Base-by-base conservation (phyloP, 2,797 vertebrate species). In the Alca torda region DNA sequence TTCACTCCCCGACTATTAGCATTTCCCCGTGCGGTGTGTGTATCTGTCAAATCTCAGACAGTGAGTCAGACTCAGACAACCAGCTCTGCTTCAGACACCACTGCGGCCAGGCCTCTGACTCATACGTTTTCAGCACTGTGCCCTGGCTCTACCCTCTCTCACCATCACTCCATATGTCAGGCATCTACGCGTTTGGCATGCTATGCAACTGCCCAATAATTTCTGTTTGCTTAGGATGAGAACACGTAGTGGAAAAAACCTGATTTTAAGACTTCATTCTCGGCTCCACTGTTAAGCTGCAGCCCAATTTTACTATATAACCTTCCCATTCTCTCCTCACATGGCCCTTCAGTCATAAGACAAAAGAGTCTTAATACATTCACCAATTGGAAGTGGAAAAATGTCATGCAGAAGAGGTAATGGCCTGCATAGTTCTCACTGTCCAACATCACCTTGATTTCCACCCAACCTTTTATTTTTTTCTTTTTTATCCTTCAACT, bases 171-270 rank as follows among this genome's bases (percentile, higher is more conserved):
- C 11, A 0, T 54, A 19, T 56, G 43, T 41, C 70, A 57, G 33
- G 25, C 43, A 24, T 14, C 16, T 25, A 18, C 0, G 0, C 51
- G 15, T 3, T 28, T 74, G 20, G 43, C 35, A 24, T 18, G 10
- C 31, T 53, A 26, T 33, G 10, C 43, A 65, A 24, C 28, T 69
- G 25, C 60, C 21, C 20, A 64, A 16, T 72, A 16, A 67, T 48
- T 76, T 93, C 16, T 61, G n/a, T 73, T 75, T 87, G 7, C 5
- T 87, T 75, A 54, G 48, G 15, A 53, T 16, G 8, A 85, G 9
- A 37, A n/a, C 11, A 30, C 1, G 3, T 5, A 57, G 73, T 28
- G 9, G 30, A 35, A 64, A 78, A 81, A 81, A 78, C 5, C 0
- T 41, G 11, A 43, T 16, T 54, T 41, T 46, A 50, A 64, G 24